Percentiles rank a stretch among this genome's conserved stretches.
Conservation (phyloP, 1,140 invertebrate genomes). For the Drosophila arawakana region DNA sequence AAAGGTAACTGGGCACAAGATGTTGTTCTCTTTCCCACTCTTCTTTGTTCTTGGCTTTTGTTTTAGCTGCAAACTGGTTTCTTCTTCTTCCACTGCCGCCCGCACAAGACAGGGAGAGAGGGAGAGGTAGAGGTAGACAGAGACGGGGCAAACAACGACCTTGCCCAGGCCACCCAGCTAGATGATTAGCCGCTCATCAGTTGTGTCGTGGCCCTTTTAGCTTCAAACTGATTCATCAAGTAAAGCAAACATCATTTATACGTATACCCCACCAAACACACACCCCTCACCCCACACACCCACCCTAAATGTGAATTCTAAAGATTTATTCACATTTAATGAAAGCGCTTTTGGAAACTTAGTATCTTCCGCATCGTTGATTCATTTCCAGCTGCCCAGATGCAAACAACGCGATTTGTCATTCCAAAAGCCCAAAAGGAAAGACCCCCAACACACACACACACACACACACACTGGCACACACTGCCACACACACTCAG, state of each 20-base stretch:
- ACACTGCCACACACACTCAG: background rate
- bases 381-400: conserved; percentile 61
- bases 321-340: conserved; percentile 54
- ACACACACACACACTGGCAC: background rate
- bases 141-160: conserved; percentile 43
- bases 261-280: background rate
- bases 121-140: background rate
- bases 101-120: conserved; percentile 20
- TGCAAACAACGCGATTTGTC: conserved; percentile 70
- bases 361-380: conserved; percentile 58
- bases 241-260: conserved; percentile 44
- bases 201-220: background rate
- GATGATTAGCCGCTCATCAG: conserved; percentile 17
- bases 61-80: conserved; percentile 26
- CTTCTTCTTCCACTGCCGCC: conserved; percentile 26
- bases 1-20: conserved; percentile 22
- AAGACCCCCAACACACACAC: conserved; percentile 12
- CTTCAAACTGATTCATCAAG: conserved; percentile 27
- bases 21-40: background rate
- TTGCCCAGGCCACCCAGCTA: conserved; percentile 59
- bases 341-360: conserved; percentile 21
- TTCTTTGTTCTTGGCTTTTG: conserved; percentile 5
- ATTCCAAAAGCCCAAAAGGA: conserved; percentile 40
- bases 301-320: conserved; percentile 6
- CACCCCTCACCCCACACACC: background rate